Percentiles rank a stretch among this genome's conserved stretches.
Conservation (phyloP, 2,113 vertebrate genomes). For the Excalfactoria chinensis region DNA sequence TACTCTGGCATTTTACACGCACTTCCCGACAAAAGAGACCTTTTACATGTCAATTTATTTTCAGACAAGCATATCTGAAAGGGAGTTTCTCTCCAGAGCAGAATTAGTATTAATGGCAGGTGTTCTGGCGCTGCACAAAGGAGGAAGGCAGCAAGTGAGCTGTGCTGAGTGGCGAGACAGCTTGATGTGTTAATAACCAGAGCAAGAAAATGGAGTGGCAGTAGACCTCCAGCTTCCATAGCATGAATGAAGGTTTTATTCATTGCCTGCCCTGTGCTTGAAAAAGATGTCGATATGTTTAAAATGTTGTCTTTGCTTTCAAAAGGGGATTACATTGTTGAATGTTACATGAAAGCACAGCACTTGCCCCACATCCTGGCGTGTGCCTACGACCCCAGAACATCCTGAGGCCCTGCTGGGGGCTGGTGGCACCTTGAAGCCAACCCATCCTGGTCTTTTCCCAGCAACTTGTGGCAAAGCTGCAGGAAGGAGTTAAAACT, state of each 20-base stretch:
- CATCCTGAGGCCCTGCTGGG: not conserved
- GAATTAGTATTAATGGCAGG: conserved; percentile 65
- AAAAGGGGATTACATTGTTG: conserved; percentile 61
- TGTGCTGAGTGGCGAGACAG: conserved; percentile 40
- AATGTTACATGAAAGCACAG: conserved; percentile 24
- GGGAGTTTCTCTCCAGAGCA: conserved; percentile 53
- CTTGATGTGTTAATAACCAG: conserved; percentile 72
- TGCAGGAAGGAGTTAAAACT: not conserved
- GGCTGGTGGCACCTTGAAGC: not conserved
- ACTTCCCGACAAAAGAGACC: conserved; percentile 51
- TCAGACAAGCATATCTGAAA: conserved; percentile 72
- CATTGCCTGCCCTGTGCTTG: conserved; percentile 35
- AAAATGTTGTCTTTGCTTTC: conserved; percentile 4
- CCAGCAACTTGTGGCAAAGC: not conserved
- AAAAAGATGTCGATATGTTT: conserved; percentile 44
- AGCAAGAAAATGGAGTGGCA: conserved; percentile 44
- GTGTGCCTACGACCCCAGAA: accelerated
- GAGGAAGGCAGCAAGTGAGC: conserved; percentile 51
- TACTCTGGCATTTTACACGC: conserved; percentile 13
- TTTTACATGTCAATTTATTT: conserved; percentile 73
- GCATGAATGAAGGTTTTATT: conserved; percentile 66
- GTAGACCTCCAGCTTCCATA: conserved; percentile 8
- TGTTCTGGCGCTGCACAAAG: conserved; percentile 52
- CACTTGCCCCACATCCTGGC: not conserved
- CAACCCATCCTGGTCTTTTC: not conserved